These are phyloP conservation scores for Hydriomena furcata DNA, from an alignment of 2,888 invertebrate species.

Conservation along the genomic window DNA sequence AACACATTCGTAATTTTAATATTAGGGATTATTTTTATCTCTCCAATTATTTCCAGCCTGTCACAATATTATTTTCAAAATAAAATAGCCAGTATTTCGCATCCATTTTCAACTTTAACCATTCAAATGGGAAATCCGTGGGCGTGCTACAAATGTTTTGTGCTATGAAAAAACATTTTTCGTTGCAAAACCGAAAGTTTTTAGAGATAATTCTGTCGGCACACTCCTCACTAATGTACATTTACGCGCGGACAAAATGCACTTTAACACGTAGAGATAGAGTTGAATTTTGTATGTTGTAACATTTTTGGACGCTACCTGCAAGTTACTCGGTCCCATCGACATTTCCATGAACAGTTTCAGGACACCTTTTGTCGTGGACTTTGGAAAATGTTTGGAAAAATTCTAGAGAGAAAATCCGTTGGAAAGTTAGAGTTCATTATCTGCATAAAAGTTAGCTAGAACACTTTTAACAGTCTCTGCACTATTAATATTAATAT, in stretches of 20 bases:
- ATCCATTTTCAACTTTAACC: background rate
- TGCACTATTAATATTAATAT: no score
- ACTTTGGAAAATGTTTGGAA: slow-evolving; percentile 24
- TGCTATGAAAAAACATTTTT: slow-evolving; percentile 23
- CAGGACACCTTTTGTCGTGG: slow-evolving; percentile 27
- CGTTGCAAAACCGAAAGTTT: slow-evolving; percentile 30
- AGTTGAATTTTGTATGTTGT: background rate
- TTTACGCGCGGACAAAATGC: slow-evolving; percentile 4
- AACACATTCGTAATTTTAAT: no score
- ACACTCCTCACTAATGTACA: slow-evolving; percentile 25
- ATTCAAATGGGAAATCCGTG: background rate
- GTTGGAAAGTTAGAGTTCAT: slow-evolving; percentile 8
- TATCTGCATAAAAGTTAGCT: slow-evolving; percentile 8
- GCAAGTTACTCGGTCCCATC: slow-evolving; percentile 20
- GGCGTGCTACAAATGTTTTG: background rate
- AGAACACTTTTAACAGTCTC: no score
- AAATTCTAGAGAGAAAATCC: slow-evolving; percentile 19
- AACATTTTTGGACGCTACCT: slow-evolving; percentile 1
- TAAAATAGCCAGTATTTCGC: background rate
- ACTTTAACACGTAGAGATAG: slow-evolving; percentile 7
- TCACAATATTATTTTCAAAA: background rate
- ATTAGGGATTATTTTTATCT: no score
- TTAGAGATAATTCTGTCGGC: slow-evolving; percentile 32
- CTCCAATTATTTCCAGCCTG: no score
- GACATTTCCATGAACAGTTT: slow-evolving; percentile 33